A percentile compares a stretch with the other conserved stretches of the same genome.
These are phyloP conservation scores for Bombus ignitus DNA, from an alignment of 1,140 invertebrate genomes.

Conservation along the genomic window DNA sequence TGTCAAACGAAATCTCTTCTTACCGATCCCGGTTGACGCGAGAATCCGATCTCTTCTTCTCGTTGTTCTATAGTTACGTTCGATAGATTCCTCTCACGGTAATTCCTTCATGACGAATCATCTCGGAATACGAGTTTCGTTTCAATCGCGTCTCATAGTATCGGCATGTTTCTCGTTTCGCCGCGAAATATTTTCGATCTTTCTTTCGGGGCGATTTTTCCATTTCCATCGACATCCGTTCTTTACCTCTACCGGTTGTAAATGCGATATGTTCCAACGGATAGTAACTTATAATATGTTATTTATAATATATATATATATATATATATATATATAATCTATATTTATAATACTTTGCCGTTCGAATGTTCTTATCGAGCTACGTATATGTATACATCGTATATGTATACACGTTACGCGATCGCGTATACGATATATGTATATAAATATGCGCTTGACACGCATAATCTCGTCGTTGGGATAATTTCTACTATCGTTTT, in stretches of 20 bases:
- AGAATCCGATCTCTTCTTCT: not conserved
- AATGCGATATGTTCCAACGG: slow-evolving; percentile 76
- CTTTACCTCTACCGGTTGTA: slow-evolving; percentile 43
- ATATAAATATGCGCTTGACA: slow-evolving; percentile 9
- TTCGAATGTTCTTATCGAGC: slow-evolving; percentile 21
- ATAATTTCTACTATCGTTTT: slow-evolving; percentile 7
- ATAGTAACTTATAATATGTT: slow-evolving; percentile 61
- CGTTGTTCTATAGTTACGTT: too few relatives aligned
- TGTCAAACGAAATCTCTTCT: not conserved
- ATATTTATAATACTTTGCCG: slow-evolving; percentile 59
- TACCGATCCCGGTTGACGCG: not conserved
- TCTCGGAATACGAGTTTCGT: not conserved
- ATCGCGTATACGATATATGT: not conserved
- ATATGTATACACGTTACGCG: slow-evolving; percentile 6
- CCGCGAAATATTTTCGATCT: slow-evolving; percentile 36
- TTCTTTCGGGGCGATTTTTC: slow-evolving; percentile 18
- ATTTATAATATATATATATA: slow-evolving; percentile 61
- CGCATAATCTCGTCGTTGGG: not conserved
- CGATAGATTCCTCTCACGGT: not conserved
- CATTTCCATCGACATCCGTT: slow-evolving; percentile 24
- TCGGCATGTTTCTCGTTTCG: slow-evolving; percentile 10
- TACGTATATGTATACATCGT: slow-evolving; percentile 29
- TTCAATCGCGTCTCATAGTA: not conserved
- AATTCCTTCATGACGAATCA: not conserved
- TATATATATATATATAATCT: slow-evolving; percentile 7